Percentiles rank a stretch among this genome's conserved stretches.
Evolutionary conservation across 2,113 vertebrate species (phyloP).

Genomic region (Hirundichthys speculiger): DNA sequence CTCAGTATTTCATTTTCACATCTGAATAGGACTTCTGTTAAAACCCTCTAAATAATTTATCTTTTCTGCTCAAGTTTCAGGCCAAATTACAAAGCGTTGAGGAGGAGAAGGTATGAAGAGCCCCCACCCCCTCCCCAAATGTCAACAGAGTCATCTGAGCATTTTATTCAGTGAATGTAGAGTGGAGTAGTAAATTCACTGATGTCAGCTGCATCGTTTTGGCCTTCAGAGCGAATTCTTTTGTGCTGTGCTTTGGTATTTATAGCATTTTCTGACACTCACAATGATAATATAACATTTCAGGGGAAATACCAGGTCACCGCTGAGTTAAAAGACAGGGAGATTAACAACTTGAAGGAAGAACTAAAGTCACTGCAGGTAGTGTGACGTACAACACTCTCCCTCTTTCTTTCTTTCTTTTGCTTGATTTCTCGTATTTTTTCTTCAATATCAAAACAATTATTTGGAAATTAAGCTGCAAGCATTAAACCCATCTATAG

Average conservation of each 20-base stretch:
- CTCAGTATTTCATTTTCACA: neutral
- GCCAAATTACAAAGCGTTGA: slow-evolving; percentile 84
- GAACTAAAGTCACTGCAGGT: slow-evolving; percentile 92
- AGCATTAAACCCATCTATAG: too few relatives aligned
- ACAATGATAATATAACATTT: slow-evolving; percentile 60
- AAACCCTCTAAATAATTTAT: neutral
- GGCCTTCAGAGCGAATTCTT: slow-evolving; percentile 36
- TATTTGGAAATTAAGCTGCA: too few relatives aligned
- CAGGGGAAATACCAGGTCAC: slow-evolving; percentile 89
- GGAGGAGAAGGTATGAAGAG: slow-evolving; percentile 90
- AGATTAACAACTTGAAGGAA: slow-evolving; percentile 91
- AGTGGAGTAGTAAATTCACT: slow-evolving; percentile 37
- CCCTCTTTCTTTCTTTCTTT: neutral
- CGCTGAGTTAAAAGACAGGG: slow-evolving; percentile 91
- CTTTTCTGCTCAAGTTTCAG: slow-evolving; percentile 82
- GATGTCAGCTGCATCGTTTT: slow-evolving; percentile 26
- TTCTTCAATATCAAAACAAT: neutral
- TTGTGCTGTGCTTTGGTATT: slow-evolving; percentile 28
- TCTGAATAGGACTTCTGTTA: neutral
- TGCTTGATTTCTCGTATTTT: neutral
- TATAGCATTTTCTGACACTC: slow-evolving; percentile 46
- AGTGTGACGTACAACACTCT: slow-evolving; percentile 41
- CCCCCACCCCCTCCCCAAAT: slow-evolving; percentile 1
- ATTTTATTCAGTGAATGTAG: slow-evolving; percentile 43
- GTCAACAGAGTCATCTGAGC: neutral